Percentiles rank a stretch among this genome's conserved stretches.
phyloP scores from a whole-genome alignment of 2,888 invertebrate species.

The Laothoe populi region DNA sequence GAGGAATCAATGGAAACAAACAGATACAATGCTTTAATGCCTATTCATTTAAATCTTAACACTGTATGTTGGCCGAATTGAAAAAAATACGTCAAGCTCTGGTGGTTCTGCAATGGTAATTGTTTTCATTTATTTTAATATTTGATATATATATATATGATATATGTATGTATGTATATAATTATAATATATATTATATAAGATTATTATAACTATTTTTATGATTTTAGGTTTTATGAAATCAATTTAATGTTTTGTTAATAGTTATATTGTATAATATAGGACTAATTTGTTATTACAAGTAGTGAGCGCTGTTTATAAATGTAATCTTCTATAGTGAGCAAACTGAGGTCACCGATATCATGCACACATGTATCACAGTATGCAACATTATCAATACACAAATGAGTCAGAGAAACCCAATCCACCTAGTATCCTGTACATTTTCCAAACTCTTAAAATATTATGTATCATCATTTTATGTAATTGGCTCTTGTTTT shows the following conservation, averaged over 20 bases:
- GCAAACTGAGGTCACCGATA: slow-evolving; percentile 43
- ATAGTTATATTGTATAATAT: no score
- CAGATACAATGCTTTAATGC: neutral
- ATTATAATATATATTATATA: no score
- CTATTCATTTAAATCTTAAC: no score
- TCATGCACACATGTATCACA: slow-evolving; percentile 41
- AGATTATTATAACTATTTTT: no score
- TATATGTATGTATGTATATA: no score
- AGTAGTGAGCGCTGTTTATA: neutral
- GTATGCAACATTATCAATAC: slow-evolving; percentile 31
- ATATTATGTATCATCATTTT: neutral
- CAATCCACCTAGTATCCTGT: slow-evolving; percentile 26
- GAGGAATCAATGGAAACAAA: neutral
- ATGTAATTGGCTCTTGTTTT: neutral
- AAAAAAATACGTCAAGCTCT: no score
- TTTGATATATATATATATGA: no score
- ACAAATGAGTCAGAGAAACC: slow-evolving; percentile 28
- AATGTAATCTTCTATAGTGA: slow-evolving; percentile 3
- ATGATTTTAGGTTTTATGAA: no score
- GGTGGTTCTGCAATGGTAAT: no score
- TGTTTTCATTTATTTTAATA: no score
- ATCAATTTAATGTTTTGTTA: no score
- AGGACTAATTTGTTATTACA: neutral
- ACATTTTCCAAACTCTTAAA: neutral
- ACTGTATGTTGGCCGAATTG: no score